Evolutionary conservation across 1,140 invertebrate species (phyloP), one percentile per base, ranked within the genome.

Genomic region (Drosophila parabipectinata): DNA sequence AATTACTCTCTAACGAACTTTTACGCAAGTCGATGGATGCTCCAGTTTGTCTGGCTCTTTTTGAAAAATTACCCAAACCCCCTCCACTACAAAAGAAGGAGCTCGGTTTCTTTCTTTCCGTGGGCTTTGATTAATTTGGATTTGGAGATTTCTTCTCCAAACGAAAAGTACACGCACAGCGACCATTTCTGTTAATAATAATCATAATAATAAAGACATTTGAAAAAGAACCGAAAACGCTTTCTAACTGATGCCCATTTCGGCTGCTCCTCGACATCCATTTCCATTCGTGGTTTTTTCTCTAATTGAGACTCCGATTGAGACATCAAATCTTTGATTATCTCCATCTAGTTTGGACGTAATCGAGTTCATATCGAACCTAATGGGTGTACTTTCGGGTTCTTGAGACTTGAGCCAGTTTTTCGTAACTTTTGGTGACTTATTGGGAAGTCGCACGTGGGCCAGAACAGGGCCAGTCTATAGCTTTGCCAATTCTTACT

Each of bases 201-300:
- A 44, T 15, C n/a, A 41, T 41, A 41, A 34, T 85, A 85, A 85
- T 85, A 77, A 81, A 85, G 82, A 85, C 77, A 87, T 87, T 87
- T 81, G 55, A 41, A 58, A 41, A 51, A 53, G 52, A 60, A 10
- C 32, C 48, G 64, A 77, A 83, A 78, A 82, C 68, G 79, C 79
- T 82, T 74, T 82, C 75, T 75, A 82, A 83, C 79, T 78, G 79
- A 83, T 78, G 79, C 67, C 63, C 55, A 57, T 77, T 67, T 44
- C 44, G 44, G 52, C 60, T 32, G 34, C 14, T 15, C 41, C 41
- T 52, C 24, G 32, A 34, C 44, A 66, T 62, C 57, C 67, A 39
- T 26, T 32, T n/a, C n/a, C 15, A 24, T 71, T 75, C 69, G 71
- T 75, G 72, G 61, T 57, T 75, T 44, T 14, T 15, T n/a, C n/a